These are phyloP conservation scores for Calidris pugnax DNA, from an alignment of 2,113 vertebrate genomes.

Conservation along the genomic window DNA sequence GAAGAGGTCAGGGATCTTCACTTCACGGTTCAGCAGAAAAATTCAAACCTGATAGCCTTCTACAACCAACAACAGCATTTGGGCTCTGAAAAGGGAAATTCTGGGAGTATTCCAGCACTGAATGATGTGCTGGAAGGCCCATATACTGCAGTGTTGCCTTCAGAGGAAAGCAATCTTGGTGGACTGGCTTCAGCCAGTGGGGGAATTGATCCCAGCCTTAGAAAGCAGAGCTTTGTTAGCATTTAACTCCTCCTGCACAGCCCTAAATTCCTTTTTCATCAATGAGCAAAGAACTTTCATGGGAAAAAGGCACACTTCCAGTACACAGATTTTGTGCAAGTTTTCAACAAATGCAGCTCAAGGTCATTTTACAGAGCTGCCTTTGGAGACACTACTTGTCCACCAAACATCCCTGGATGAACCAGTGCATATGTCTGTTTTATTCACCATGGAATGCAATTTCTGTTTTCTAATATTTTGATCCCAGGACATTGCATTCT, in stretches of 20 bases:
- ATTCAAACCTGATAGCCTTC: background rate
- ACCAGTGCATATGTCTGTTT: background rate
- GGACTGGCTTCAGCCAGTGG: fast-evolving
- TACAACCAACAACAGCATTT: background rate
- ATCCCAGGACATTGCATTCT: background rate
- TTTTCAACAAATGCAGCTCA: background rate
- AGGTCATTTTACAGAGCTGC: background rate
- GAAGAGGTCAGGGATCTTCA: background rate
- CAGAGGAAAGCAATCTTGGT: background rate
- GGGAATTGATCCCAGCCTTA: background rate
- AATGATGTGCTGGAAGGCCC: background rate
- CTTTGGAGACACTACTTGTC: background rate
- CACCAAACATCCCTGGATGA: background rate
- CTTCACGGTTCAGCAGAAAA: background rate
- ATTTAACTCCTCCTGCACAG: background rate
- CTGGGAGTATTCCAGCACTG: background rate
- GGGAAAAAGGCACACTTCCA: background rate
- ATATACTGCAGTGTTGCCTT: background rate
- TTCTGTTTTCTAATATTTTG: background rate
- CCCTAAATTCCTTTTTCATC: background rate
- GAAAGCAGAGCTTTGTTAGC: background rate
- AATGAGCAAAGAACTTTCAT: background rate
- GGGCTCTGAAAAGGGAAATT: background rate
- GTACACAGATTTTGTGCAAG: background rate
- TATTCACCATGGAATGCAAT: background rate